Evolutionary conservation across 2,888 invertebrate genomes (phyloP), one percentile per base, ranked within the genome.

Genomic region (Notodonta ziczac): DNA sequence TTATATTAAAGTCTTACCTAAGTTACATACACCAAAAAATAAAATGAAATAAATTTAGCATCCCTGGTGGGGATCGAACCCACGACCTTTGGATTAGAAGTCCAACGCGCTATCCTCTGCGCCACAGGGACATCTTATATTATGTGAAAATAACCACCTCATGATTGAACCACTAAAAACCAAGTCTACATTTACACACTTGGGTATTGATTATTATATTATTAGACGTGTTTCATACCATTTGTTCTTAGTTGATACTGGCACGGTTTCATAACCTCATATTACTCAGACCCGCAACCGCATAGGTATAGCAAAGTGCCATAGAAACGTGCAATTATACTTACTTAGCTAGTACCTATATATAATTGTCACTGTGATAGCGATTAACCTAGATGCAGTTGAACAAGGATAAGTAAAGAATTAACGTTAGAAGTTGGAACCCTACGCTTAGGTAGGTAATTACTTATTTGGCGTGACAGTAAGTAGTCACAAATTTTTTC

Each of bases 11-110:
- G 35, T 5, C 35, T 7, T 35, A 24, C 24, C 24, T 24, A 24
- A 24, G 39, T 39, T 39, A 39, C 2, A 4, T 48, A 1, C 24
- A 24, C 24, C 24, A 24, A 24, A 24, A 24, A 24, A 24, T 2
- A 2, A 24, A 2, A 2, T 24, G 2, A 24, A 24, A 24, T n/a
- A 14, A 50, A 2, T 5, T 0, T 5, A 14, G 75, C 95, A 95
- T 95, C 95, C 95, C 95, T 95, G 94, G 95, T 94, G 95, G 95
- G 95, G 95, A 95, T 95, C 95, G 95, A 95, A 95, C 95, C 95
- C 95, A 95, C 95, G 96, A 95, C 95, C 95, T 95, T 95, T 95
- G 95, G 96, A 96, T 96, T 95, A 95, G 95, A 96, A 96, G 95
- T 96, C 95, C 95, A 95, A 95, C 95, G 95, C 95, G 95, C 95